Evolutionary conservation across 2,113 vertebrate species (phyloP), one percentile per base, ranked within the genome.

Genomic region (Etheostoma cragini): DNA sequence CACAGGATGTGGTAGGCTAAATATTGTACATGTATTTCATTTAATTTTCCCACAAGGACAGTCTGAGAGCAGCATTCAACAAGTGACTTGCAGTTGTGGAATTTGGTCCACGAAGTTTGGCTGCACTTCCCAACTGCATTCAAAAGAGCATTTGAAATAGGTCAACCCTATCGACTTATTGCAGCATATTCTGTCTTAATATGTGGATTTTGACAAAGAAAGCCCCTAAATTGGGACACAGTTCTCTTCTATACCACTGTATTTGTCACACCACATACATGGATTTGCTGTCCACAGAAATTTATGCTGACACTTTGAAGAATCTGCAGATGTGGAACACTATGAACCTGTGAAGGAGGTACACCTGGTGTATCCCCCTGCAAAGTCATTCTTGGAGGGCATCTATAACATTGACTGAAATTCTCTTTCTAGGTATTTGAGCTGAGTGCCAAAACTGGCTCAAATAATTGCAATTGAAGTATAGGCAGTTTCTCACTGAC

Each of bases 401-500:
- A 78, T 87, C 49, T 72, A 56, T 83, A 71, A 67, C 71, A 58
- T 60, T 10, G 47, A 80, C 68, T 68, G 38, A 74, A 87, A 88
- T 82, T 75, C 68, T 73, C 72, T 84, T 68, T 85, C 78, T 67
- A 75, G 57, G 53, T 71, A 81, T 87, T 63, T 46, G 15, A 78
- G 67, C 42, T 6, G 21, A 66, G 79, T 88, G 90, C 86, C 91
- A 87, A 76, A 91, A 78, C 70, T 24, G 42, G 58, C 66, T 87
- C 35, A 53, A 72, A 90, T 86, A 88, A 89, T 76, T 87, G 82
- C 85, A 69, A 83, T 88, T 75, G 72, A 92, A 73, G 85, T 87
- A 81, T 71, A 81, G 75, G 80, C 77, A 76, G 86, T 90, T 91
- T 85, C 72, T 93, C 69, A 33, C 79, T 81, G 76, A 80, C 69